Evolutionary conservation across 1,140 invertebrate species (phyloP).

Genomic region (Hesperophylax magnus): DNA sequence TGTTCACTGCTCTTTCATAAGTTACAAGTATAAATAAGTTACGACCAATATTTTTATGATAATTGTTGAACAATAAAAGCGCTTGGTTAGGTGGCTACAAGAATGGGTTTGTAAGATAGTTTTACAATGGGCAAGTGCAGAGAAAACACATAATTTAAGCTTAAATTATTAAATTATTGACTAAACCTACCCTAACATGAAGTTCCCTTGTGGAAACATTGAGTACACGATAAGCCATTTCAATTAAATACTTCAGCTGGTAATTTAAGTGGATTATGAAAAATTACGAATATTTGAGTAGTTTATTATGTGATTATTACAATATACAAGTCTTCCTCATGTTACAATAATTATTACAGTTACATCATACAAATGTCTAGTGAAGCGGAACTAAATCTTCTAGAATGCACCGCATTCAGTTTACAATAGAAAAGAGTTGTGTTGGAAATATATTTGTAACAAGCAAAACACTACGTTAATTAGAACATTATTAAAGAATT

Average conservation of each 20-base stretch:
- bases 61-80: slow-evolving; percentile 31
- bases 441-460: background rate
- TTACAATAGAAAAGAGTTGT: background rate
- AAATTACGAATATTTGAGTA: background rate
- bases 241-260: slow-evolving; percentile 19
- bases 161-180: slow-evolving; percentile 37
- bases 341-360: background rate
- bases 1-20: background rate
- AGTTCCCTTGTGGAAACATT: slow-evolving; percentile 21
- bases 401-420: background rate
- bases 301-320: background rate
- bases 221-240: slow-evolving; percentile 31
- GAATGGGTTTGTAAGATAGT: slow-evolving; percentile 37
- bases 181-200: slow-evolving; percentile 37
- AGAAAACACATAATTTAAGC: slow-evolving; percentile 39
- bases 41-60: background rate
- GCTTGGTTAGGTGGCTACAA: slow-evolving; percentile 14
- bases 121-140: slow-evolving; percentile 26
- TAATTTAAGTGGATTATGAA: slow-evolving; percentile 26
- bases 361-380: slow-evolving; percentile 1
- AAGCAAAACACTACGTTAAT: background rate
- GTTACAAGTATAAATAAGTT: slow-evolving; percentile 8
- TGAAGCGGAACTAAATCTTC: background rate
- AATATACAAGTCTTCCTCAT: too few relatives aligned
- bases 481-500: background rate